phyloP scores from a whole-genome alignment of 2,113 vertebrate genomes.

The Dicentrarchus labrax region DNA sequence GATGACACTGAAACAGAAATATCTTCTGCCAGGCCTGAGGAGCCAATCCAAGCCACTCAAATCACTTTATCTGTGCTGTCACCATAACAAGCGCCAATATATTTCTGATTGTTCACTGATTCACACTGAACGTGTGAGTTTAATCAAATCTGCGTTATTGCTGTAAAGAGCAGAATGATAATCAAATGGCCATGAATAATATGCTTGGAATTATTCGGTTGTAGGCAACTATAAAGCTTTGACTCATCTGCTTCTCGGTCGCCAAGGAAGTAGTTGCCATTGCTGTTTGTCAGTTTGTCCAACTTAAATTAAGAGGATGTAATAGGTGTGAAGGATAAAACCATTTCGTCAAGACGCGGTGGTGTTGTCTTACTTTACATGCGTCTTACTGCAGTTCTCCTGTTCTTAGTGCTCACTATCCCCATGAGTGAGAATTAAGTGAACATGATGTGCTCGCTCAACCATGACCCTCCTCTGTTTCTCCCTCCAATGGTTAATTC shows the following conservation, averaged over 20 bases:
- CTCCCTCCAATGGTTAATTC: constrained; percentile 77
- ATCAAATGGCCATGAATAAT: constrained; percentile 44
- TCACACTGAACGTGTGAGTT: constrained; percentile 6
- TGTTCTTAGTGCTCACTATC: constrained; percentile 64
- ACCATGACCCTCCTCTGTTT: constrained; percentile 71
- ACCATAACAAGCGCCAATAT: constrained; percentile 17
- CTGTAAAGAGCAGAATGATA: constrained; percentile 29
- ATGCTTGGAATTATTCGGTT: constrained; percentile 9
- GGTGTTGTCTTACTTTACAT: constrained; percentile 42
- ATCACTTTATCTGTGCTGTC: constrained; percentile 38
- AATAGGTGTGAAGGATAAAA: background rate
- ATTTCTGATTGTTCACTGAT: constrained; percentile 45
- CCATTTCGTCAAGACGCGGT: background rate
- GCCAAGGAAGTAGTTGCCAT: background rate
- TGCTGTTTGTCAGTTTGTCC: background rate
- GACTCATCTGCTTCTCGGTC: background rate
- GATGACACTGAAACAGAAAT: constrained; percentile 60
- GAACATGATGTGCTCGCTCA: constrained; percentile 81
- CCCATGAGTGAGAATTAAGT: constrained; percentile 80
- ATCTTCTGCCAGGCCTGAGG: constrained; percentile 27
- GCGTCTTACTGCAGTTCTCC: constrained; percentile 20
- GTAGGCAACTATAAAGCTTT: background rate
- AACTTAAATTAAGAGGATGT: background rate
- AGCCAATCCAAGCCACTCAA: constrained; percentile 28
- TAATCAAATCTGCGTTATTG: constrained; percentile 40